Percentiles rank a stretch among this genome's conserved stretches.
These are phyloP conservation scores for Protonibea diacanthus DNA, from an alignment of 2,797 vertebrate species.

Conservation along the genomic window DNA sequence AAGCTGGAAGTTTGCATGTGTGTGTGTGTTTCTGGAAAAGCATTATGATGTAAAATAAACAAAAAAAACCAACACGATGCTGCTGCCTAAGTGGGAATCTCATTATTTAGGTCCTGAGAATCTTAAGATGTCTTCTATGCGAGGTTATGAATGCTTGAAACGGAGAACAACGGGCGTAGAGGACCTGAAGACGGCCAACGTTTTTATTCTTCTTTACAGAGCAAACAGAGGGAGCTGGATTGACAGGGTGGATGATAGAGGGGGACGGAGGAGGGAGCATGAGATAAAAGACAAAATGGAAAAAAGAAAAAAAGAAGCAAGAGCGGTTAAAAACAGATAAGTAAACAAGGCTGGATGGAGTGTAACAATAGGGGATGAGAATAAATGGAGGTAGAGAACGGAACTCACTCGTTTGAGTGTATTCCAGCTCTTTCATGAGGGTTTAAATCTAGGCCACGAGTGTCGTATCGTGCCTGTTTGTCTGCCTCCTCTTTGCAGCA, in stretches of 20 bases:
- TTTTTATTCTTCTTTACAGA: constrained; percentile 53
- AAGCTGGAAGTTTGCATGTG: constrained; percentile 39
- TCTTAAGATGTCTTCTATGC: constrained; percentile 26
- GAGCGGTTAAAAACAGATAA: constrained; percentile 29
- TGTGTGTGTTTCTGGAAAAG: background rate
- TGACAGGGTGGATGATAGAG: constrained; percentile 33
- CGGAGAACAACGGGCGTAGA: constrained; percentile 43
- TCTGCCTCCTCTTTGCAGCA: constrained; percentile 66
- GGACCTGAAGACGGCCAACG: constrained; percentile 25
- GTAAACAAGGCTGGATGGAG: constrained; percentile 31
- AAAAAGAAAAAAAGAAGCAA: constrained; percentile 10
- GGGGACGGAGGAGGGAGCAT: constrained; percentile 21
- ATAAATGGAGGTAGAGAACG: constrained; percentile 12
- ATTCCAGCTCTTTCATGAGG: constrained; percentile 32
- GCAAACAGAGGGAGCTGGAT: constrained; percentile 18
- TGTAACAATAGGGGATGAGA: constrained; percentile 16
- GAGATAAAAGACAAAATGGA: constrained; percentile 7
- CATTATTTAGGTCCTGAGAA: constrained; percentile 39
- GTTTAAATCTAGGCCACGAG: constrained; percentile 74
- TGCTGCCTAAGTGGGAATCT: constrained; percentile 25
- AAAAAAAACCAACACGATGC: background rate
- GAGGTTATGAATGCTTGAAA: constrained; percentile 48
- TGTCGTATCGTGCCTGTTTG: constrained; percentile 57
- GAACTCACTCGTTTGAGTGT: constrained; percentile 9
- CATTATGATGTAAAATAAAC: background rate